Evolutionary conservation across 2,113 vertebrate genomes (phyloP), one percentile per base, ranked within the genome.

Genomic region (Antigone vipio): DNA sequence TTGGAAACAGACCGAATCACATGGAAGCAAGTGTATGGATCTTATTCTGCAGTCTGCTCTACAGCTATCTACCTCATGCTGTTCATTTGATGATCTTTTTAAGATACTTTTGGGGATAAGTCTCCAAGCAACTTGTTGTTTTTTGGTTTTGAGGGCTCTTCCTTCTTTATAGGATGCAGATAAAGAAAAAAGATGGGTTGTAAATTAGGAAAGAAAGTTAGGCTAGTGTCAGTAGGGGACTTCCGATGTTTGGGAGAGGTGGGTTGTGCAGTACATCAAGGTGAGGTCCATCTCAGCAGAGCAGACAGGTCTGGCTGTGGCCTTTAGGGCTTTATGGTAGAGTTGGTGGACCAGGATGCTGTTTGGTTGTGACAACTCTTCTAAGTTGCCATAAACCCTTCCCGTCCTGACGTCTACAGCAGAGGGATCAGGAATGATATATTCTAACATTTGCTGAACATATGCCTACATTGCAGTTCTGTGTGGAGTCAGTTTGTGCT

Each of bases 401-500:
- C 49, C 47, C 0, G 1, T 88, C 66, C 44, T 89, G 89, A 89
- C 2, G 15, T 53, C 52, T 80, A 45, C 58, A 93, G 77, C 87
- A 91, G 73, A 85, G 29, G 58, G 40, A 89, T 75, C 32, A 40
- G 64, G 56, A 71, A 53, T 62, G 49, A 69, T 64, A 34, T 75
- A 88, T 22, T 64, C 76, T 75, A 85, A 68, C 76, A 79, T 91
- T 91, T 89, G 76, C 73, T 89, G 86, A 96, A 81, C 80, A 85
- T 82, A 91, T 67, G 92, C 60, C 86, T 93, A 16, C 45, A 20
- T 19, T 78, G 38, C 60, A 82, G 60, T 87, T 79, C 40, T 85
- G 77, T 0, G 0, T 82, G 84, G 77, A 93, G 91, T 69, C 81
- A 93, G 91, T 69, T 85, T 93, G 44, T 72, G 69, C 73, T 62